phyloP scores from a whole-genome alignment of 1,140 invertebrate species.

The Araneus ventricosus region DNA sequence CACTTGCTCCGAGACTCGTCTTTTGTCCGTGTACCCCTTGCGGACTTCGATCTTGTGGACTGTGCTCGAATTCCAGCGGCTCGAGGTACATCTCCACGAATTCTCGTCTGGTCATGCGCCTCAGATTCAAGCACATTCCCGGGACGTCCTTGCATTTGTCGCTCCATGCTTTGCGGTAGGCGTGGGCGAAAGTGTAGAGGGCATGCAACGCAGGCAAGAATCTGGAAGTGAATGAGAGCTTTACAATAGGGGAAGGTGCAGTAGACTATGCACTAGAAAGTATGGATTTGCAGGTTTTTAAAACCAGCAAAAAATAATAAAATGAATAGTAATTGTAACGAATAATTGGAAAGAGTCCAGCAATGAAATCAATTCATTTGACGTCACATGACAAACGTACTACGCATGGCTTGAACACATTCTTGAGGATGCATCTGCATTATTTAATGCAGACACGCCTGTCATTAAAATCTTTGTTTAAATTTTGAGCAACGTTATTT shows the following conservation, averaged over 20 bases:
- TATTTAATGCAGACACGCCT: no score
- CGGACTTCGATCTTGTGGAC: slow-evolving; percentile 76
- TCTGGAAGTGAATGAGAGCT: slow-evolving; percentile 77
- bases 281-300: not conserved
- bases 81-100: slow-evolving; percentile 79
- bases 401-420: no score
- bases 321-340: no score
- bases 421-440: no score
- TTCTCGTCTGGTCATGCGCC: slow-evolving; percentile 78
- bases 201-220: slow-evolving; percentile 80
- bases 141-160: slow-evolving; percentile 77
- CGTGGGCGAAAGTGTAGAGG: slow-evolving; percentile 80
- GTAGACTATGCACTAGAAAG: not conserved
- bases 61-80: slow-evolving; percentile 77
- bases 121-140: slow-evolving; percentile 79
- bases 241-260: not conserved
- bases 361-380: no score
- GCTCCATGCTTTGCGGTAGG: slow-evolving; percentile 79
- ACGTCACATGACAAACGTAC: no score
- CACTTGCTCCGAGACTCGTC: slow-evolving; percentile 43
- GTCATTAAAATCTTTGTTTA: no score
- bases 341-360: no score
- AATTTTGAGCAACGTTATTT: no score
- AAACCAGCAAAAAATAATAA: no score
- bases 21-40: slow-evolving; percentile 68